Evolutionary conservation across 2,797 vertebrate species (phyloP), one percentile per base, ranked within the genome.

Genomic region (Hylomyscus alleni): DNA sequence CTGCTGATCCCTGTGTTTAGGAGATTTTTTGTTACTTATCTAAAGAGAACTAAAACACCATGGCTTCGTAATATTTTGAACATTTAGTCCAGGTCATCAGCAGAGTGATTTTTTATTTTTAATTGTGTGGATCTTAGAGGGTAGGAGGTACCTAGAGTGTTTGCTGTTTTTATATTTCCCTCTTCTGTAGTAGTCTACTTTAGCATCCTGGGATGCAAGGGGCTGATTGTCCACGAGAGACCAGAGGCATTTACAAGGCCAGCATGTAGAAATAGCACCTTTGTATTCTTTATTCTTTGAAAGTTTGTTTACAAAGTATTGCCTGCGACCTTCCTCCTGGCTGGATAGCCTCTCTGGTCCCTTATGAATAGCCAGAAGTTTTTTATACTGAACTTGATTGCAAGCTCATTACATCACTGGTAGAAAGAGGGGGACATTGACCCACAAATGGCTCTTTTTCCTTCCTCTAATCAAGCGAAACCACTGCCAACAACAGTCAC

Each of bases 91-190:
- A 75, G 81, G 52, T 56, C 65, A 92, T 44, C 22, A 3, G 24
- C 62, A 67, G 44, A 80, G 58, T 62, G 29, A 52, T 44, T 69
- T n/a, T n/a, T 87, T 82, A 50, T 77, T 92, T 89, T 90, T 82
- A 90, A 95, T 76, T 76, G 67, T 81, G 69, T 77, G 19, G 31
- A 34, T 90, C 56, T 77, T 86, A 37, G 56, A 89, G 40, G 19
- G 40, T 22, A 69, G 80, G 50, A 75, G 52, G 37, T 37, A 82
- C 9, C 54, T 56, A 17, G 31, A 75, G n/a, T 40, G 50, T 85
- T 84, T n/a, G 50, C 15, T 37, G 52, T 22, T 75, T 84, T 78
- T 90, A 52, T 67, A 52, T 58, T 69, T 40, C n/a, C 29, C 90
- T 93, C 56, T 83, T 76, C 15, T 29, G 8, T 26, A 81, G 44